Conservation (phyloP, 2,113 vertebrate genomes). For the Macquaria ambigua region DNA sequence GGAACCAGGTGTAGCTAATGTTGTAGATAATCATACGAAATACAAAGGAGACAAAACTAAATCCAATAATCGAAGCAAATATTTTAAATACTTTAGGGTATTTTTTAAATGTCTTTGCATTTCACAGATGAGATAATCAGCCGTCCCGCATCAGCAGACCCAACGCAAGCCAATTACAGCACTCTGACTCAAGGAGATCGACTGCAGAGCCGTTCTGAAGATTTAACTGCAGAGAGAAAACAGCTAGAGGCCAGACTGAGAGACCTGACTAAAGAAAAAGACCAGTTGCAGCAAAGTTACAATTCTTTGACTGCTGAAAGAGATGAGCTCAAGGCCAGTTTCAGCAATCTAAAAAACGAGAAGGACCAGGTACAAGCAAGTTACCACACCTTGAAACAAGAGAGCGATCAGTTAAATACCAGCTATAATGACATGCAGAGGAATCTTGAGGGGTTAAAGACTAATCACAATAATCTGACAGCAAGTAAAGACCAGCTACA, state of each 20-base stretch:
- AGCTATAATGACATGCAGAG: not conserved
- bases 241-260: slow-evolving; percentile 3
- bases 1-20: not conserved
- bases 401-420: not conserved
- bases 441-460: not conserved
- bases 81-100: not conserved
- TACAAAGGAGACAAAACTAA: not conserved
- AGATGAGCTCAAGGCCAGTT: not conserved
- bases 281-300: slow-evolving; percentile 4
- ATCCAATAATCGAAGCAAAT: not conserved
- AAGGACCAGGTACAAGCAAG: not conserved
- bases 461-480: not conserved
- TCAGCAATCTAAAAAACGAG: not conserved
- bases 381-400: slow-evolving; percentile 7
- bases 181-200: not conserved
- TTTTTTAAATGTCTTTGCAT: not conserved
- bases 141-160: not conserved
- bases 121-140: slow-evolving; percentile 45
- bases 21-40: not conserved
- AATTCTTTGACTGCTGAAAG: not conserved
- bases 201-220: not conserved
- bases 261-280: slow-evolving; percentile 15
- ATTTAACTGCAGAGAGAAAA: slow-evolving; percentile 12
- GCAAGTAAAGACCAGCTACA: slow-evolving; percentile 7
- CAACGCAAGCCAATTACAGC: not conserved